phyloP scores from a whole-genome alignment of 2,888 invertebrate genomes.

The Polyommatus iphigenia region DNA sequence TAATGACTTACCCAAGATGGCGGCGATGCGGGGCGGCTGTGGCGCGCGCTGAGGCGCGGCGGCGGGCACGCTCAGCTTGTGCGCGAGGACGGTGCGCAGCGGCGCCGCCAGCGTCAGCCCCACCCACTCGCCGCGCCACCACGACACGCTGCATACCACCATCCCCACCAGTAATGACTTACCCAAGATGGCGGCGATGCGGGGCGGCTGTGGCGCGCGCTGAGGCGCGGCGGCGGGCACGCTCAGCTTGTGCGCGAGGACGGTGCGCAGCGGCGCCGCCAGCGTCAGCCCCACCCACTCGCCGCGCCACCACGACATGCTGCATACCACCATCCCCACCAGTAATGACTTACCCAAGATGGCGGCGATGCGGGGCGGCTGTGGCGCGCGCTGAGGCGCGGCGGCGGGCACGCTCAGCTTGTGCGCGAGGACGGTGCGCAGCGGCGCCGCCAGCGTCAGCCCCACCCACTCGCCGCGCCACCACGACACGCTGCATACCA shows the following conservation, averaged over 20 bases:
- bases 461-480: conserved; percentile 83
- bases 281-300: conserved; percentile 83
- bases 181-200: conserved; percentile 51
- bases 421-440: conserved; percentile 68
- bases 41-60: conserved; percentile 41
- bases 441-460: conserved; percentile 79
- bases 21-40: conserved; percentile 45
- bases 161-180: too few relatives aligned
- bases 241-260: conserved; percentile 63
- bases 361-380: conserved; percentile 39
- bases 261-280: conserved; percentile 74
- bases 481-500: conserved; percentile 81
- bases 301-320: conserved; percentile 82
- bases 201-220: conserved; percentile 44
- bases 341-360: conserved; percentile 48
- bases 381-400: conserved; percentile 40
- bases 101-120: conserved; percentile 81
- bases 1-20: conserved; percentile 56
- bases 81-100: conserved; percentile 68
- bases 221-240: conserved; percentile 54
- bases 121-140: conserved; percentile 83
- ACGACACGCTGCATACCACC: conserved; percentile 80
- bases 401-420: conserved; percentile 64
- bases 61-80: conserved; percentile 65
- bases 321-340: conserved; percentile 79